Base-by-base conservation (phyloP, 2,797 vertebrate species). In the Ceryle rudis region DNA sequence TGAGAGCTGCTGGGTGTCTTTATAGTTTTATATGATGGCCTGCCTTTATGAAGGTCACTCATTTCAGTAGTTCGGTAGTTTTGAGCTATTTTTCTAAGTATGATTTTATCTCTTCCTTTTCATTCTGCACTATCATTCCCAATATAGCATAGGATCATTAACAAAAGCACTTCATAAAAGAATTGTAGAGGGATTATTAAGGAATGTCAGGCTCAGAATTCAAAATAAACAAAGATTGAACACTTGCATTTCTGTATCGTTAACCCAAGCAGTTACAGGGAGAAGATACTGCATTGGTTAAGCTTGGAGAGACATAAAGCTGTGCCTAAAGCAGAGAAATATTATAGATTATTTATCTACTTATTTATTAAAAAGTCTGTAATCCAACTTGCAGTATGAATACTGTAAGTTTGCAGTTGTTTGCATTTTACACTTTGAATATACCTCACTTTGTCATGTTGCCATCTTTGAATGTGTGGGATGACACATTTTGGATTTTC, bases 171-270 rank as follows among this genome's bases (percentile, higher is more conserved):
- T 83, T 91, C 51, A 81, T 86, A 26, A 90, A 93, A 95, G 55
- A 92, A 96, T 89, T 67, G 88, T 67, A 55, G 58, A 70, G 52
- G 20, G 57, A 93, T 94, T 91, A 96, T 95, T 92, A 97, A 90
- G 25, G 87, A 86, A 93, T 90, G 55, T 8, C 51, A 46, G 83
- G 46, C 57, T 83, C 39, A 39, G 77, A 89, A 92, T 95, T 87
- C 21, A 42, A 72, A 91, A 71, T 67, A 55, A 91, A 49, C 26
- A 11, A 64, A 89, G 65, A 72, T 14, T 42, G 80, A 91, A 58
- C 18, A 49, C 69, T 93, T 96, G 51, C 22, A 23, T 93, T 89
- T 86, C 87, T 75, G 23, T 79, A 14, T 89, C 18, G 2, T 92
- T 96, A 89, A 74, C 22, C 33, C 14, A 87, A 65, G 60, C 64